Evolutionary conservation across 1,140 invertebrate species (phyloP).

Genomic region (Pachypsylla venusta): DNA sequence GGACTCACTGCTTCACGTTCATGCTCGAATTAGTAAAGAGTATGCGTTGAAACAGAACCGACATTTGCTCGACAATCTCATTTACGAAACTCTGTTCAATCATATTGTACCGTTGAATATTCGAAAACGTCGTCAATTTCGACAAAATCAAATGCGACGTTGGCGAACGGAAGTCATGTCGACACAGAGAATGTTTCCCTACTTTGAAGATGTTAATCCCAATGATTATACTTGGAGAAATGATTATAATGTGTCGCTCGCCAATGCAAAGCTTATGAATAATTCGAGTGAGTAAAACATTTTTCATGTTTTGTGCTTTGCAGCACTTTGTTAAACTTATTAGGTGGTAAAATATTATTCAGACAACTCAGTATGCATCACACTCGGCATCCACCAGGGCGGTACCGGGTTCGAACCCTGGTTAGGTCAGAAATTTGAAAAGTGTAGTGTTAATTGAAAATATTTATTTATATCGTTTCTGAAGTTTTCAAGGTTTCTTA

Average conservation of each 20-base stretch:
- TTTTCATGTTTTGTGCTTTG: too few species aligned
- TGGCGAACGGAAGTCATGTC: background rate
- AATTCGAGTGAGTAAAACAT: constrained; percentile 6
- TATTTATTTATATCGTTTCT: too few species aligned
- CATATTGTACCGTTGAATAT: background rate
- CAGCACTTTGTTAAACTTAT: too few species aligned
- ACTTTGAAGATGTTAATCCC: background rate
- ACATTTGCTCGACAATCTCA: background rate
- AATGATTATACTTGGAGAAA: background rate
- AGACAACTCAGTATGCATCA: too few species aligned
- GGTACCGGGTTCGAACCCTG: too few species aligned
- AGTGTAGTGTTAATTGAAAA: too few species aligned
- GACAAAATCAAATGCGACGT: background rate
- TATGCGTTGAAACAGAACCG: background rate
- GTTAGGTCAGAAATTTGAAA: too few species aligned
- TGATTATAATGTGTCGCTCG: background rate
- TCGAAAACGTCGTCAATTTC: constrained; percentile 4
- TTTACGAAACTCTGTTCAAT: constrained; percentile 1
- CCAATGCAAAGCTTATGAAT: background rate
- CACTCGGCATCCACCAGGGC: too few species aligned
- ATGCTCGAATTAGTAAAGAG: background rate
- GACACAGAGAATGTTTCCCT: background rate
- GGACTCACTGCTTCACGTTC: background rate
- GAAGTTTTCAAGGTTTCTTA: too few species aligned
- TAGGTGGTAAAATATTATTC: too few species aligned